Evolutionary conservation across 2,888 invertebrate species (phyloP), one percentile per base, ranked within the genome.

Genomic region (Dorcus parallelipipedus): DNA sequence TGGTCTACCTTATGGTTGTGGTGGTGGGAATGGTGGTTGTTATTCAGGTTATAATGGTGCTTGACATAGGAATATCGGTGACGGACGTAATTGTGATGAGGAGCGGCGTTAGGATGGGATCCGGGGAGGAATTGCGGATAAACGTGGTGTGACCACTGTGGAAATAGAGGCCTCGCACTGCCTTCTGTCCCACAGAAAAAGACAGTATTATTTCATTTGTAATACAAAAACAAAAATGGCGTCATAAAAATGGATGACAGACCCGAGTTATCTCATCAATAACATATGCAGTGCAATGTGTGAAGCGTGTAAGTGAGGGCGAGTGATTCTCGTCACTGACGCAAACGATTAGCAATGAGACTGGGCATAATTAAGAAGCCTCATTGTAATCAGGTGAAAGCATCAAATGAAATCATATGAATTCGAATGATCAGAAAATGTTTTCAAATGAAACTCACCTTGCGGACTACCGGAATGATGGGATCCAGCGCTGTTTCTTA

Each of bases 101-200:
- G 78, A 70, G 81, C 80, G 70, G 86, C 85, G 77, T 85, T 87
- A 72, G 91, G 91, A 83, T 93, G 93, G 80, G 91, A 89, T 79
- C 91, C 92, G 75, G 93, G 93, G 80, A 94, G 86, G 84, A 93
- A 94, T 85, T 94, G 93, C 72, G 94, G 93, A 82, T 93, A 93
- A 76, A 94, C 93, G 83, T 93, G 93, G 83, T 93, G 93, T 72
- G 93, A 93, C 93, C 94, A 94, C 84, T 94, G 93, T 71, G 93
- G 93, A 81, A 94, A 94, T 79, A 93, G 85, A 73, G 93, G 93
- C 77, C 92, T 86, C 75, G 89, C 86, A 78, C 89, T 79, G 72
- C 78, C 77, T 71, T 78, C 79, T 79, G 76, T 60, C n/a, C 45
- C 45, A 45, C 45, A 45, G 45, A 45, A 45, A 45, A 45, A 45